Evolutionary conservation across 2,888 invertebrate genomes (phyloP).

Genomic region (Eupeodes luniger): DNA sequence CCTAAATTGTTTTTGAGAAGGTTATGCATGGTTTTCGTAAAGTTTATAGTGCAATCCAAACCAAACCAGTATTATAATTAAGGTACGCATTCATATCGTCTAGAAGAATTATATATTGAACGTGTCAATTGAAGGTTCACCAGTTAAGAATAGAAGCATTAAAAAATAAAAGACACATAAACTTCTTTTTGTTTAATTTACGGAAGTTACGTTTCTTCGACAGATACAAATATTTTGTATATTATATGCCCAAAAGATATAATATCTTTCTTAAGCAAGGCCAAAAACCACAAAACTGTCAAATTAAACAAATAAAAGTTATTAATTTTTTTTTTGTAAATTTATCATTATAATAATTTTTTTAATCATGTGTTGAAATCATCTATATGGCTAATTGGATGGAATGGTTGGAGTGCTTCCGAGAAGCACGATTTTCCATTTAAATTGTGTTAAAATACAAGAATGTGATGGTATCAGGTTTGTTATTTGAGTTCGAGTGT

Average conservation of each 20-base stretch:
- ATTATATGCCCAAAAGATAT: background rate
- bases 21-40: slow-evolving; percentile 7
- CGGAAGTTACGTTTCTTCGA: slow-evolving; percentile 1
- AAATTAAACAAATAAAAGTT: slow-evolving; percentile 11
- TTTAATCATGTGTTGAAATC: slow-evolving; percentile 56
- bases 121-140: slow-evolving; percentile 18
- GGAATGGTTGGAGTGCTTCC: slow-evolving; percentile 22
- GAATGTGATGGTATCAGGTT: background rate
- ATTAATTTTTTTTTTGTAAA: slow-evolving; percentile 20
- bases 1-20: slow-evolving; percentile 7
- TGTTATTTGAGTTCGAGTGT: background rate
- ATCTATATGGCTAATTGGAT: slow-evolving; percentile 37
- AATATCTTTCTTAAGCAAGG: slow-evolving; percentile 15
- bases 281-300: background rate
- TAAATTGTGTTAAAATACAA: background rate
- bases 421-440: slow-evolving; percentile 28
- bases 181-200: background rate
- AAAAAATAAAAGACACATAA: background rate
- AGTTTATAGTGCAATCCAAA: background rate
- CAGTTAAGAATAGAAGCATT: background rate
- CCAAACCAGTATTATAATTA: slow-evolving; percentile 12
- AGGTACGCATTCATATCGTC: background rate
- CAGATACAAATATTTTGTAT: background rate
- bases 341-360: slow-evolving; percentile 45
- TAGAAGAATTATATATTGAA: background rate